Percentiles rank a stretch among this genome's conserved stretches.
Evolutionary conservation across 1,140 invertebrate species (phyloP).

Genomic region (Magallana gigas): DNA sequence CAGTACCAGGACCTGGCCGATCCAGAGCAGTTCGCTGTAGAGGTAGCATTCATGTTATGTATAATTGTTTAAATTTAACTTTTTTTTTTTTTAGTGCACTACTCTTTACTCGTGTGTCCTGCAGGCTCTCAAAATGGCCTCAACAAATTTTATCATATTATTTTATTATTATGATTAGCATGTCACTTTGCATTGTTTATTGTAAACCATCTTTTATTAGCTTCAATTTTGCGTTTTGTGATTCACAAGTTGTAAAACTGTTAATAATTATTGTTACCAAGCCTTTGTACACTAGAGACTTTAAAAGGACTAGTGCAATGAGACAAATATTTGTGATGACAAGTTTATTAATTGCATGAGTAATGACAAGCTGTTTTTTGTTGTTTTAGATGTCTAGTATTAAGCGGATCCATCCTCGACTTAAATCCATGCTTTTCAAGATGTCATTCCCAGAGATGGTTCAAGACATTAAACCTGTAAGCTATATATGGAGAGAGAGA

Average conservation of each 20-base stretch:
- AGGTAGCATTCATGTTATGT: slow-evolving; percentile 81
- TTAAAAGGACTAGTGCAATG: too few species aligned
- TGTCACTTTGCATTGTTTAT: background rate
- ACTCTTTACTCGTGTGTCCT: too few species aligned
- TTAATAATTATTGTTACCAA: too few species aligned
- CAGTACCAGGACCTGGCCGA: slow-evolving; percentile 91
- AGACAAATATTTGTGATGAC: too few species aligned
- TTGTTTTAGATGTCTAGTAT: slow-evolving; percentile 85
- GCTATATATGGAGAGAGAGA: slow-evolving; percentile 63
- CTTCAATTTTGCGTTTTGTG: too few species aligned
- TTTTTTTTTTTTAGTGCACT: too few species aligned
- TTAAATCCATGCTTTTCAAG: slow-evolving; percentile 95
- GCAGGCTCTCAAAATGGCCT: slow-evolving; percentile 71
- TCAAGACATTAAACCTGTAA: slow-evolving; percentile 94
- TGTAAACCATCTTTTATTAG: too few species aligned
- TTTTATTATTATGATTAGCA: background rate
- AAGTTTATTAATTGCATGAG: too few species aligned
- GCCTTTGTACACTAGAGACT: too few species aligned
- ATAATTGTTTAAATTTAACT: too few species aligned
- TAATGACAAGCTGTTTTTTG: background rate
- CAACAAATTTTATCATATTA: background rate
- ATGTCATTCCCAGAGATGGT: slow-evolving; percentile 90
- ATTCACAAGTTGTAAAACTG: too few species aligned
- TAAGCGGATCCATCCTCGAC: slow-evolving; percentile 91
- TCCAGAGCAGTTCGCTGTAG: slow-evolving; percentile 96